Base-by-base conservation (phyloP, 2,113 vertebrate species). In the Phasianus colchicus region DNA sequence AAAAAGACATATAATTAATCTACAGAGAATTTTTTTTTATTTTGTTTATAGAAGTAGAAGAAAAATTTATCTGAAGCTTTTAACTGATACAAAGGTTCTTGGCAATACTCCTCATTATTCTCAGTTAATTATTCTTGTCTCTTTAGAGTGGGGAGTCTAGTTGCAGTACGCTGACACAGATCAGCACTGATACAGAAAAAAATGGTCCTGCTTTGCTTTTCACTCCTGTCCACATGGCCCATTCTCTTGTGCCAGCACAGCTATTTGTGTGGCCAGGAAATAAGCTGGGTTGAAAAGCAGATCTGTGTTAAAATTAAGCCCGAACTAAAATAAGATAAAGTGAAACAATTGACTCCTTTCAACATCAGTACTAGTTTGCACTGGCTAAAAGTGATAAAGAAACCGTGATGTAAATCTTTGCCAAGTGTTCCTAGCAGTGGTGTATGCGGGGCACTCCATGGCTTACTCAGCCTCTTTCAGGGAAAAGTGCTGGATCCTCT, bases 321-420 rank as follows among this genome's bases (percentile, higher is more conserved):
- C 38, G 22, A 74, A 93, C 36, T 64, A 64, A 64, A 64, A 52
- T 50, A 52, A 86, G 55, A 55, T 5, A 29, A 70, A 34, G 14
- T 30, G 34, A 92, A 90, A 8, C 45, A 88, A 83, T 52, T 54
- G 61, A 75, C 40, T 92, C 67, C 21, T 95, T 92, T 92, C 70
- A 81, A 63, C 36, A 91, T 66, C 58, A 70, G 17, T 16, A 70
- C 36, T 73, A 52, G 47, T 83, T 89, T 92, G 78, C 36, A 38
- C 27, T 42, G 63, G 54, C 48, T 83, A 50, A 61, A 86, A 73
- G 20, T 25, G 45, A 70, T 64, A 92, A 70, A 21, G n/a, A 55
- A 79, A 45, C 30, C 16, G 36, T 5, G n/a, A 63, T 4, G 36
- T 3, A 45, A 85, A 70, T 4, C 48, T 66, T 34, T 67, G 67